A percentile compares a stretch with the other conserved stretches of the same genome.
phyloP scores from a whole-genome alignment of 2,113 vertebrate species.

The Mobula birostris region DNA sequence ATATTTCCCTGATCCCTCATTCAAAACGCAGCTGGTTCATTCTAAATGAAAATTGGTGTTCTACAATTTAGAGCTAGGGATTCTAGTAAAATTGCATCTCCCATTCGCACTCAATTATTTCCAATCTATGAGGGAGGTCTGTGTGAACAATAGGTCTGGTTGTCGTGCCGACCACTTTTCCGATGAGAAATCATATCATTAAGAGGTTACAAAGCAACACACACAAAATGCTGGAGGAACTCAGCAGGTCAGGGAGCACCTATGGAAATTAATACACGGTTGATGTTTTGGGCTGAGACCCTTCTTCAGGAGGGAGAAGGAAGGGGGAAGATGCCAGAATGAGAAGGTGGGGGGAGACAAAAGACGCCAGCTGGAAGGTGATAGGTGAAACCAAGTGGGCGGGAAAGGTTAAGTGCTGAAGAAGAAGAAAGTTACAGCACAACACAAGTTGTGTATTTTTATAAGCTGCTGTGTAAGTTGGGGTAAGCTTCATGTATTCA shows the following conservation, averaged over 20 bases:
- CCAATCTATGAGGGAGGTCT: not conserved
- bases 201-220: not conserved
- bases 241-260: no score
- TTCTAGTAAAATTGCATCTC: not conserved
- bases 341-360: no score
- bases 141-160: not conserved
- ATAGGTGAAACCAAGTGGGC: no score
- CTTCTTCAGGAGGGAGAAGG: no score
- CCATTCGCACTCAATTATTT: not conserved
- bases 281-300: no score
- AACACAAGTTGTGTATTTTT: not conserved
- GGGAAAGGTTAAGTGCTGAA: no score
- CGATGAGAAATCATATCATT: not conserved
- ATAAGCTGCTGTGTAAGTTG: not conserved
- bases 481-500: not conserved
- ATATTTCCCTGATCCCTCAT: not conserved
- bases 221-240: not conserved
- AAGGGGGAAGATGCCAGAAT: no score
- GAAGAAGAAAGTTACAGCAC: not conserved
- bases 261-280: no score
- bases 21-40: not conserved
- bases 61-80: not conserved
- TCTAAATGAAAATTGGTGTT: conserved; percentile 16
- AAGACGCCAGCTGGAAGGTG: no score
- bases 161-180: not conserved